These are phyloP conservation scores for Tuta absoluta DNA, from an alignment of 2,888 invertebrate genomes.

Conservation along the genomic window DNA sequence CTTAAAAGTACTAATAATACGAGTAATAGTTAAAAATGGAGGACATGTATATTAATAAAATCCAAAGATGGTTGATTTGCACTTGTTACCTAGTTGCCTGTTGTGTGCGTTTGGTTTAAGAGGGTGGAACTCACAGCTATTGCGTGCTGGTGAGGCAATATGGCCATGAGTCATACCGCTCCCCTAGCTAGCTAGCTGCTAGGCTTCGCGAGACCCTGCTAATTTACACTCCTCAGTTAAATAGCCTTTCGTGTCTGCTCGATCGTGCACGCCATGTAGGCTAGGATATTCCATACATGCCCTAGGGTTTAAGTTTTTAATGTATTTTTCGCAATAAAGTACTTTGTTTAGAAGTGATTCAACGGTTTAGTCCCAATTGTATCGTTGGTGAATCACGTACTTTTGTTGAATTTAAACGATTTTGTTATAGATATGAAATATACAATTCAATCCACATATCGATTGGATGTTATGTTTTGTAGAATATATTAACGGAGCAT, in stretches of 20 bases:
- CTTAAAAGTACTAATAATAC: neutral
- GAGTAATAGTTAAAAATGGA: too few species aligned
- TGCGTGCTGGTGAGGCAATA: conserved; percentile 4
- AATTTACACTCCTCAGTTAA: neutral
- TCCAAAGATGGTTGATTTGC: neutral
- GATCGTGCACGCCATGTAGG: neutral
- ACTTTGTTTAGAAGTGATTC: too few species aligned
- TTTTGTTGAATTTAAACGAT: too few species aligned
- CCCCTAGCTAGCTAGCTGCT: neutral
- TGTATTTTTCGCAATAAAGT: too few species aligned
- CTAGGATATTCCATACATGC: neutral
- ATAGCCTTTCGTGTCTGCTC: neutral
- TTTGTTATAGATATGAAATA: too few species aligned
- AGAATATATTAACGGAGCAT: too few species aligned
- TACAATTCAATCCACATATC: too few species aligned
- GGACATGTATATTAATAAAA: too few species aligned
- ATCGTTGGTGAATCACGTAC: too few species aligned
- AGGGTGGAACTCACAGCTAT: neutral
- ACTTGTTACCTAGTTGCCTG: neutral
- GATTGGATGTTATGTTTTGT: too few species aligned
- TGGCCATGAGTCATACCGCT: conserved; percentile 8
- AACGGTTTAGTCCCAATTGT: too few species aligned
- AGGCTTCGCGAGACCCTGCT: conserved; percentile 11
- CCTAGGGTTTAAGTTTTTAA: neutral
- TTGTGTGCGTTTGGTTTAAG: neutral